Conservation (phyloP, 2,888 invertebrate species). For the Platycnemis pennipes region DNA sequence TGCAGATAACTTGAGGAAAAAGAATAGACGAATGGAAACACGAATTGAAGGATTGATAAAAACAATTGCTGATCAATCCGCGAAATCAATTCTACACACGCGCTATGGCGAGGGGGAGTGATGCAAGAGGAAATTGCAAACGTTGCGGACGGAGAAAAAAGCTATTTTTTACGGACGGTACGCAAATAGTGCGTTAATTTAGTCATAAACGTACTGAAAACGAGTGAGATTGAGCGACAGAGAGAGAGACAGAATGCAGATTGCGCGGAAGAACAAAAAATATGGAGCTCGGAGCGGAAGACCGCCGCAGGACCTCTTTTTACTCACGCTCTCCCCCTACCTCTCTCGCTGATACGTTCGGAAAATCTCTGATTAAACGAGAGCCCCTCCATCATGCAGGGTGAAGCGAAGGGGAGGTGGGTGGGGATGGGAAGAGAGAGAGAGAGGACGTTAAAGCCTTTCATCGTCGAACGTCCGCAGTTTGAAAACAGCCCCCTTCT, state of each 20-base stretch:
- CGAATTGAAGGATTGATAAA: background rate
- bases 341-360: background rate
- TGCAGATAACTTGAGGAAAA: background rate
- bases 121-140: background rate
- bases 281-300: background rate
- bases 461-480: constrained; percentile 32
- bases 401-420: background rate
- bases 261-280: background rate
- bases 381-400: background rate
- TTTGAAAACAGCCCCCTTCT: background rate
- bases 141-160: background rate
- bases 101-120: background rate
- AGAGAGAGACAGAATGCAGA: background rate
- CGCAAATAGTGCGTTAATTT: constrained; percentile 22
- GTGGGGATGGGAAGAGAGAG: background rate
- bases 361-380: constrained; percentile 41
- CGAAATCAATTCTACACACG: background rate
- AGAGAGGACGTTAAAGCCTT: background rate
- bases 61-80: background rate
- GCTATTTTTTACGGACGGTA: background rate
- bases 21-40: background rate
- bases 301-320: background rate
- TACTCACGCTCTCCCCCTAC: background rate
- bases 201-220: background rate
- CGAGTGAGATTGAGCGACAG: background rate